Conservation (phyloP, 2,113 vertebrate species). For the Onychostruthus taczanowskii region DNA sequence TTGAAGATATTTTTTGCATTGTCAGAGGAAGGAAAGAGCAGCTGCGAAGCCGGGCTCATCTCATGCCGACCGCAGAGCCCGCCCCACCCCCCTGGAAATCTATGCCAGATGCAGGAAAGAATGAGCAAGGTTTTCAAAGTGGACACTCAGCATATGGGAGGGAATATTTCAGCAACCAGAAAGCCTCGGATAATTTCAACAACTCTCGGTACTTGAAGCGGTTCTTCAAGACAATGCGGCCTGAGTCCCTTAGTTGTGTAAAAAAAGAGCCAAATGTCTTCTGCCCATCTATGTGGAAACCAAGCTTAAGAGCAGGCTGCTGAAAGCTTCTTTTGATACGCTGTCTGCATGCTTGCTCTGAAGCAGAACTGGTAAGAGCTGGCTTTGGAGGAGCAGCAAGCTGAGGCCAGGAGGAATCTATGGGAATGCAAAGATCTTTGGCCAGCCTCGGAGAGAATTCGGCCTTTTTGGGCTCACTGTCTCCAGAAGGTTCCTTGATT, state of each 20-base stretch:
- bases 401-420: background rate
- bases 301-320: background rate
- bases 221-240: background rate
- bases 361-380: background rate
- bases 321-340: background rate
- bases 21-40: conserved; percentile 70
- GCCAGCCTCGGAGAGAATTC: background rate
- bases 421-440: background rate
- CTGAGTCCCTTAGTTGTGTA: background rate
- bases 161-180: background rate
- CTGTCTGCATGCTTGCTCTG: background rate
- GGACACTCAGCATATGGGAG: conserved; percentile 45
- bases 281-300: background rate
- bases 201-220: background rate
- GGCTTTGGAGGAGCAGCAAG: background rate
- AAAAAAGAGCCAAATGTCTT: background rate
- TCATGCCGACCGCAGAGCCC: conserved; percentile 49
- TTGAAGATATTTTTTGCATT: conserved; percentile 69
- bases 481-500: background rate
- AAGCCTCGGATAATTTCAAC: conserved; percentile 1
- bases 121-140: conserved; percentile 59
- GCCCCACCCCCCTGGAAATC: conserved; percentile 63
- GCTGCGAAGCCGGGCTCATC: conserved; percentile 47
- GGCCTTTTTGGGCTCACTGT: background rate
- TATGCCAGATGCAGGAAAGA: conserved; percentile 72